phyloP scores from a whole-genome alignment of 2,888 invertebrate species.

The Agrochola litura region DNA sequence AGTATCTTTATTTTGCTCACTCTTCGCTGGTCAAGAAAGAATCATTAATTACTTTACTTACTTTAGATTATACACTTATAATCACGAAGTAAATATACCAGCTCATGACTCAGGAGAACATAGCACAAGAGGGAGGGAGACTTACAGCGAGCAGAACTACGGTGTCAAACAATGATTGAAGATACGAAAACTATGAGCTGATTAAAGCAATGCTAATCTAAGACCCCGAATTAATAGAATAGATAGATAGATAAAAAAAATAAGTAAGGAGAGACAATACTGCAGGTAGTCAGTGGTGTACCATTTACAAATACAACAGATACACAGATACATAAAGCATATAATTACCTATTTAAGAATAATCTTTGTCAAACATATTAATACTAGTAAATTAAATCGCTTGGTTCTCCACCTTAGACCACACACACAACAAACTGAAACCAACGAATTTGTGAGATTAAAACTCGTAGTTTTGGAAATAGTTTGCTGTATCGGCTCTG shows the following conservation, averaged over 20 bases:
- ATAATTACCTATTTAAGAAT: too few relatives aligned
- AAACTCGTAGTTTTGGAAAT: conserved; percentile 69
- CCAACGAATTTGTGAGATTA: conserved; percentile 76
- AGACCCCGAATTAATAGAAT: not conserved
- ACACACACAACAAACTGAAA: conserved; percentile 64
- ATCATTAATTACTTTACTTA: too few relatives aligned
- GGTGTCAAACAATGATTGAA: not conserved
- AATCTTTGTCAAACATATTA: not conserved
- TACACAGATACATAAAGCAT: too few relatives aligned
- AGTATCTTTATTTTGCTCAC: not conserved
- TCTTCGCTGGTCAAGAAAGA: not conserved
- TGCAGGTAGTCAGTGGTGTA: too few relatives aligned
- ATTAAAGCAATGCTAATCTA: not conserved
- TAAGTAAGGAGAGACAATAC: too few relatives aligned
- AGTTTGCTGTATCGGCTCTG: conserved; percentile 51
- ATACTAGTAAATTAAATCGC: conserved; percentile 38
- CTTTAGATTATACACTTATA: not conserved
- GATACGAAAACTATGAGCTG: not conserved
- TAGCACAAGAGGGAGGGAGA: not conserved
- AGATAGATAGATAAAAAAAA: too few relatives aligned
- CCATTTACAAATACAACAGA: too few relatives aligned
- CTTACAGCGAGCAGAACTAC: not conserved
- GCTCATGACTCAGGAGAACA: not conserved
- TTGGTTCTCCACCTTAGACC: conserved; percentile 32
- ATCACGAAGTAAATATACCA: not conserved